These are phyloP conservation scores for Acleris laterana DNA, from an alignment of 2,888 invertebrate genomes.

Conservation along the genomic window DNA sequence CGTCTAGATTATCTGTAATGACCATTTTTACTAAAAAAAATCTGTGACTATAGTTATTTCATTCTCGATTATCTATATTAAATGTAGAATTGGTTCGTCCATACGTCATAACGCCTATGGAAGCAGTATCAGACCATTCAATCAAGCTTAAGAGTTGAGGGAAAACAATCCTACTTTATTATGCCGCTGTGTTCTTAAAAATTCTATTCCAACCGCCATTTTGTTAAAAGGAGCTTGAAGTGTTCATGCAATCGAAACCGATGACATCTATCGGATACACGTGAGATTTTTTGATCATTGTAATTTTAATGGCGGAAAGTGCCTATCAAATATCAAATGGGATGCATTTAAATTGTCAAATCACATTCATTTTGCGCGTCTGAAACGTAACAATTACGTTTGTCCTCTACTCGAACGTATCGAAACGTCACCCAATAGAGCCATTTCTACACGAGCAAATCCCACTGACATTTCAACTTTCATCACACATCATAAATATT, in stretches of 20 bases:
- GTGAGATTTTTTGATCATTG: background rate
- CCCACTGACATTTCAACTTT: no score
- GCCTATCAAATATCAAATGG: background rate
- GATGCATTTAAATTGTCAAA: background rate
- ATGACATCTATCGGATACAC: constrained; percentile 3
- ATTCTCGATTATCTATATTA: background rate
- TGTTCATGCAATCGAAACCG: constrained; percentile 14
- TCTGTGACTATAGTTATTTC: background rate
- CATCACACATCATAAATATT: background rate
- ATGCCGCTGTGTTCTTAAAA: constrained; percentile 59
- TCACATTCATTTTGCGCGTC: constrained; percentile 1
- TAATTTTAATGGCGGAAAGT: background rate
- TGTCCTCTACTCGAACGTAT: background rate
- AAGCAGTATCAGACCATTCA: constrained; percentile 64
- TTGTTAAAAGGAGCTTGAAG: constrained; percentile 9
- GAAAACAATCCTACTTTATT: constrained; percentile 61
- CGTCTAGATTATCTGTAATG: no score
- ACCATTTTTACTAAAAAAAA: no score
- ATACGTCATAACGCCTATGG: constrained; percentile 45
- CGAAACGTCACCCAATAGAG: background rate
- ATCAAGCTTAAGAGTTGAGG: constrained; percentile 54
- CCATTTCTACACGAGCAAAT: background rate
- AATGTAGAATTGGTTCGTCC: constrained; percentile 1
- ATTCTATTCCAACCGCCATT: constrained; percentile 31
- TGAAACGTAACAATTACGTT: background rate